These are phyloP conservation scores for Tetrax tetrax DNA, from an alignment of 2,113 vertebrate species.

Conservation along the genomic window DNA sequence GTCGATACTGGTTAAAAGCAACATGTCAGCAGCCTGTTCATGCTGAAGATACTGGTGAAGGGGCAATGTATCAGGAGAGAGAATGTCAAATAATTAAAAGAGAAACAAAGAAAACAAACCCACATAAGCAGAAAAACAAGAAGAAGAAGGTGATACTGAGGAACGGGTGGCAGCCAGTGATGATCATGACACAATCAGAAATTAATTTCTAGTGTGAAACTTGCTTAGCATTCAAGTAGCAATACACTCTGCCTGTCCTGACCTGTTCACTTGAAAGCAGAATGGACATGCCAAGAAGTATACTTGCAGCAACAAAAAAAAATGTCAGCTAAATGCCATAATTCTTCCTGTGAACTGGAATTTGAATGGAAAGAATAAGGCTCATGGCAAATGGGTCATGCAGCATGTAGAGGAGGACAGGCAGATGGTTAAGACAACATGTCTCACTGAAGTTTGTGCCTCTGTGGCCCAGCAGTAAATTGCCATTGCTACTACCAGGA, in stretches of 20 bases:
- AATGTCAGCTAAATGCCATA: background rate
- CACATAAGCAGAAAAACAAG: background rate
- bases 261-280: background rate
- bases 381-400: background rate
- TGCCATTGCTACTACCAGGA: background rate
- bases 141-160: background rate
- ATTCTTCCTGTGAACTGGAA: background rate
- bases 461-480: background rate
- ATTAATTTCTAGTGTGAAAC: background rate
- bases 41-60: background rate
- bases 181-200: background rate
- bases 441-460: background rate
- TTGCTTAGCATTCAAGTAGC: background rate
- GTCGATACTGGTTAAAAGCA: background rate
- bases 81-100: background rate
- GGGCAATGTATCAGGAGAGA: background rate
- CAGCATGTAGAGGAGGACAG: background rate
- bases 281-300: background rate
- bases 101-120: background rate
- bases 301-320: background rate
- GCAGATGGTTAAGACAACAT: background rate
- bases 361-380: background rate
- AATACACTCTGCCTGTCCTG: background rate
- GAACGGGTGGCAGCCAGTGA: background rate
- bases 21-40: background rate